Percentiles rank a stretch among this genome's conserved stretches.
Evolutionary conservation across 1,140 invertebrate genomes (phyloP).

Genomic region (Colletes gigas): DNA sequence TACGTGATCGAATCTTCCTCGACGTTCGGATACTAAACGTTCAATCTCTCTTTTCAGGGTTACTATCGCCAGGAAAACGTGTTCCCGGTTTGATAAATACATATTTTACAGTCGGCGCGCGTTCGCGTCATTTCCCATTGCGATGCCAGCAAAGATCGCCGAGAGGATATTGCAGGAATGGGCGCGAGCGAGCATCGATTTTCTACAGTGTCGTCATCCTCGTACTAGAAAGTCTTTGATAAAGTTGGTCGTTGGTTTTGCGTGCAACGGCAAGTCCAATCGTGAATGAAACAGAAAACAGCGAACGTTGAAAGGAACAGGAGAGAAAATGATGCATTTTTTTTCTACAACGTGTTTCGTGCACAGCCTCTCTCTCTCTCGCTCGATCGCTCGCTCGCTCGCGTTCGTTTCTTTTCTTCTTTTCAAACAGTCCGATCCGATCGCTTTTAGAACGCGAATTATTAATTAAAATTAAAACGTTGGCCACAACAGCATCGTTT

Average conservation of each 20-base stretch:
- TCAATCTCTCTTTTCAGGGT: no score
- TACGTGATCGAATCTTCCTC: no score
- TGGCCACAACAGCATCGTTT: no score
- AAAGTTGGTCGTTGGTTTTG: constrained; percentile 8
- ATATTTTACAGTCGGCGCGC: constrained; percentile 33
- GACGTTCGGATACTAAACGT: no score
- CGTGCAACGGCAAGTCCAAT: not conserved
- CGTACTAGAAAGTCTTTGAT: constrained; percentile 17
- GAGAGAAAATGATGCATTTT: not conserved
- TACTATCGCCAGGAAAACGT: no score
- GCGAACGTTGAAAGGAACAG: not conserved
- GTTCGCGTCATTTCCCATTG: constrained; percentile 30
- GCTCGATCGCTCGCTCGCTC: no score
- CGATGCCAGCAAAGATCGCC: constrained; percentile 5
- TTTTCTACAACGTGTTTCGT: not conserved
- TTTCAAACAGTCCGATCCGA: no score
- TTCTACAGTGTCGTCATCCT: constrained; percentile 11
- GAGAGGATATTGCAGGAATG: constrained; percentile 15
- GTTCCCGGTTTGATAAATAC: not conserved
- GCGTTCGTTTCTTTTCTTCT: no score
- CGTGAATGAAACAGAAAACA: constrained; percentile 7
- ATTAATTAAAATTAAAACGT: no score
- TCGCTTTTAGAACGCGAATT: no score
- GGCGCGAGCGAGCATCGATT: constrained; percentile 39
- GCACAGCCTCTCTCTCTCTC: no score